Evolutionary conservation across 1,140 invertebrate species (phyloP).

Genomic region (Caenorhabditis tropicalis): DNA sequence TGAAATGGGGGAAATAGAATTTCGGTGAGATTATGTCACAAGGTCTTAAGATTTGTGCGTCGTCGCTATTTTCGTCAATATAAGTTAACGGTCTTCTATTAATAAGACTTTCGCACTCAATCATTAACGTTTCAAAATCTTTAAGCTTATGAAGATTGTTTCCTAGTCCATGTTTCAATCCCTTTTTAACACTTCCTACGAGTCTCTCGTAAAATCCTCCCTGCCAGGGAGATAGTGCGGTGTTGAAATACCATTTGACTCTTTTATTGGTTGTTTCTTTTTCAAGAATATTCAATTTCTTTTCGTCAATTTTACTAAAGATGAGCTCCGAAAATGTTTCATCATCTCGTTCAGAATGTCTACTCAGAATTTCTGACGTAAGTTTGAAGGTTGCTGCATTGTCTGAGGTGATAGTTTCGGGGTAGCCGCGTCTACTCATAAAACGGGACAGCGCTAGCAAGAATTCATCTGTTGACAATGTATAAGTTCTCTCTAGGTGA

Average conservation of each 20-base stretch:
- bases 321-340: background rate
- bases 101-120: slow-evolving; percentile 57
- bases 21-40: background rate
- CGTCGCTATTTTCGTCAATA: background rate
- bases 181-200: slow-evolving; percentile 62
- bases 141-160: slow-evolving; percentile 39
- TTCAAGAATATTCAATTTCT: background rate
- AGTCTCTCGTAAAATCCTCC: slow-evolving; percentile 73
- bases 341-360: background rate
- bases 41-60: background rate
- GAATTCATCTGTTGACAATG: background rate
- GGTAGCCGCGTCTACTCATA: slow-evolving; percentile 17
- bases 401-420: slow-evolving; percentile 52
- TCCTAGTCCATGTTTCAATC: slow-evolving; percentile 68
- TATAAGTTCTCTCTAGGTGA: slow-evolving; percentile 5
- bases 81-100: slow-evolving; percentile 58
- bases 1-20: background rate
- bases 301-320: background rate
- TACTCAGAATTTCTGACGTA: background rate
- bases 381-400: slow-evolving; percentile 27
- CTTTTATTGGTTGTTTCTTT: slow-evolving; percentile 4
- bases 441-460: slow-evolving; percentile 10
- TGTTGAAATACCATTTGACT: slow-evolving; percentile 70
- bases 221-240: slow-evolving; percentile 72
- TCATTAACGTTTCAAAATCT: slow-evolving; percentile 59